These are phyloP conservation scores for Asteroscopus sphinx DNA, from an alignment of 2,888 invertebrate species.

Conservation along the genomic window DNA sequence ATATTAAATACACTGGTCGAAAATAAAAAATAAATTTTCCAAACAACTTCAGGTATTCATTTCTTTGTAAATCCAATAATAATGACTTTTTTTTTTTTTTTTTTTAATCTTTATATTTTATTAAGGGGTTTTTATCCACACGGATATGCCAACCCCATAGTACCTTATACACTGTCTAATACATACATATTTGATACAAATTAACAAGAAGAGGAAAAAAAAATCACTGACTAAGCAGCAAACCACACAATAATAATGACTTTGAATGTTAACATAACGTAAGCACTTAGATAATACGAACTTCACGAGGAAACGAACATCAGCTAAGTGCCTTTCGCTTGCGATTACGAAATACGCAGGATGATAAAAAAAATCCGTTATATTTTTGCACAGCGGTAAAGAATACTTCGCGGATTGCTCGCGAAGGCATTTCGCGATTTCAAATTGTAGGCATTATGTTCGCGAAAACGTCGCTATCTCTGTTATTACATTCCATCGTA, in stretches of 20 bases:
- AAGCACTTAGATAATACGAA: conserved; percentile 54
- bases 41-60: conserved; percentile 27
- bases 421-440: conserved; percentile 73
- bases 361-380: conserved; percentile 71
- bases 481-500: conserved; percentile 79
- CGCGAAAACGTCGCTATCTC: conserved; percentile 73
- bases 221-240: too few relatives aligned
- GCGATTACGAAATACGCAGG: conserved; percentile 56
- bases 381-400: conserved; percentile 68
- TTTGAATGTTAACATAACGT: conserved; percentile 42
- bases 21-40: conserved; percentile 12
- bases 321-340: conserved; percentile 55
- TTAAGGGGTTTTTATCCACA: too few relatives aligned
- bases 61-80: conserved; percentile 36
- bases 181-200: too few relatives aligned
- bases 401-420: conserved; percentile 74
- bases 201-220: too few relatives aligned
- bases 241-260: conserved; percentile 48
- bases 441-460: conserved; percentile 81
- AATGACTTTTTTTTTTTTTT: too few relatives aligned
- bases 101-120: too few relatives aligned
- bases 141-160: too few relatives aligned
- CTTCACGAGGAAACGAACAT: conserved; percentile 46
- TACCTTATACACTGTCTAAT: too few relatives aligned
- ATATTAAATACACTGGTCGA: conserved; percentile 3